These are phyloP conservation scores for Oikopleura albicans DNA, from an alignment of 23 tunicate genomes.

Conservation along the genomic window DNA sequence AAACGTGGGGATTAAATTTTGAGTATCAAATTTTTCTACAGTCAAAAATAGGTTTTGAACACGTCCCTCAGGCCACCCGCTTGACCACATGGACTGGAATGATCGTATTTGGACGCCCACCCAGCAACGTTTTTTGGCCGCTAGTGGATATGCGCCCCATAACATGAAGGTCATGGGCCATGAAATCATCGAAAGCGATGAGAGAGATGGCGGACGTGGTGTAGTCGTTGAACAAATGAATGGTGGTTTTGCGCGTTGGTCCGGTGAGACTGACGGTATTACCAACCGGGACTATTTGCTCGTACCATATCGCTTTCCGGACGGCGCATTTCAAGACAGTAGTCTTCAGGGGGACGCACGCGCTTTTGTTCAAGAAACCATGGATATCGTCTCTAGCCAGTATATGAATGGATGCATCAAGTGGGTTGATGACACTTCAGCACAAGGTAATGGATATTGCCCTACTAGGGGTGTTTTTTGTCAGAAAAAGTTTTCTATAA, in stretches of 20 bases:
- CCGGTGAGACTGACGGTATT: neutral
- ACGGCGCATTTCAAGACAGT: neutral
- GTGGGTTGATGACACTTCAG: neutral
- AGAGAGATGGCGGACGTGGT: neutral
- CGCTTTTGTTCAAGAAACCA: neutral
- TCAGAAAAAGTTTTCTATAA: too few species aligned
- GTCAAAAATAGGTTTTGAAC: too few species aligned
- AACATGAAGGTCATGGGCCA: neutral
- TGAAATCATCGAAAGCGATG: too few species aligned
- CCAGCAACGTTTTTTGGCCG: neutral
- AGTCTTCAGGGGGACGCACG: neutral
- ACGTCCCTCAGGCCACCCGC: too few species aligned
- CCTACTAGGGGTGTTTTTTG: too few species aligned
- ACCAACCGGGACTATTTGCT: neutral
- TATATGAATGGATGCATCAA: neutral
- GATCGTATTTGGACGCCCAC: neutral
- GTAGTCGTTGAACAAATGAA: neutral
- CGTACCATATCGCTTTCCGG: neutral
- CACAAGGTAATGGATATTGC: neutral
- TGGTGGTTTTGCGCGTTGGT: neutral
- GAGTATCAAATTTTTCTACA: too few species aligned
- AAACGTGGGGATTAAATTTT: too few species aligned
- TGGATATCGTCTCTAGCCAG: neutral
- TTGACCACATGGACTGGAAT: neutral
- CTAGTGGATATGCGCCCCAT: neutral